Evolutionary conservation across 2,797 vertebrate genomes (phyloP), one percentile per base, ranked within the genome.

Genomic region (Acanthopagrus latus): DNA sequence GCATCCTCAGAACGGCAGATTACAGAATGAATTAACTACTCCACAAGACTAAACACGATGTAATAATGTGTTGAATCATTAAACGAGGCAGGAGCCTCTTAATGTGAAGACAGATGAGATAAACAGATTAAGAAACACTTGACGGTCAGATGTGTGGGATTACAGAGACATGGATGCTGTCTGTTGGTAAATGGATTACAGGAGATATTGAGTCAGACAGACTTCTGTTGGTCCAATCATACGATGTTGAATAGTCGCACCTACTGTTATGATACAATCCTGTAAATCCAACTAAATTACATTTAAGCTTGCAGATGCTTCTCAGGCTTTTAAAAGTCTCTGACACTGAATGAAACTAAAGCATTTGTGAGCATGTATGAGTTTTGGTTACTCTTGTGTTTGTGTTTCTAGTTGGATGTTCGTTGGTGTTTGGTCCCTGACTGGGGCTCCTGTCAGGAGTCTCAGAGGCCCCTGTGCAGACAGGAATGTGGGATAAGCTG

Each of bases 131-230:
- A 54, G 64, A 43, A 64, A 60, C 12, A n/a, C 29, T 73, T 64
- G 64, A 7, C 73, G 69, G 78, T 86, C 80, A 80, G 16, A 79
- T 66, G 85, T 83, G 83, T 65, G 62, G 71, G 85, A 84, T 89
- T 87, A 85, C 44, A 58, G 46, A 25, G 56, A 76, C 65, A 80
- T 7, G 33, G 67, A 82, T 66, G 71, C 76, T 52, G 79, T 72
- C 65, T 83, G 84, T 55, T 67, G 50, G 51, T 73, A 83, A 79
- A 23, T 73, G 88, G 80, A 88, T 91, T 88, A 88, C 9, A 17
- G 59, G 41, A 47, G 76, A 84, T 84, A 74, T 81, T 20, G n/a
- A 75, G 1, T 13, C 27, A 43, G 46, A 78, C 5, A 44, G 44
- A 48, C 38, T 1, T 48, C 48, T 14, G 46, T 25, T 38, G 25